These are phyloP conservation scores for Muschampia plurimacula DNA, from an alignment of 2,888 invertebrate species.

Conservation along the genomic window DNA sequence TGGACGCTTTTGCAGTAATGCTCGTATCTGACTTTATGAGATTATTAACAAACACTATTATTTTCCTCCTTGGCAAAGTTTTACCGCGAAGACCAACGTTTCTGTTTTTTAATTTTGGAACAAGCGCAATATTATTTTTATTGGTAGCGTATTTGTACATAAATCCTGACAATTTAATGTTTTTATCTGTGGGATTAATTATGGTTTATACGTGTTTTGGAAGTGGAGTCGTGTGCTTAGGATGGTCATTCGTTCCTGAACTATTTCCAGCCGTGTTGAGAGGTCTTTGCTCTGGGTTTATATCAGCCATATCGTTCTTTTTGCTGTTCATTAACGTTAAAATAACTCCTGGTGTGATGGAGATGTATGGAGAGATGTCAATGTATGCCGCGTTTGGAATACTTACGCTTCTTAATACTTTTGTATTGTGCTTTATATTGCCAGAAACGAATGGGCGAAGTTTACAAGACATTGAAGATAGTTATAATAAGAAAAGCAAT, in stretches of 20 bases:
- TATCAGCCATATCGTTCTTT: conserved; percentile 55
- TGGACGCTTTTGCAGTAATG: conserved; percentile 59
- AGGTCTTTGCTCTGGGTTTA: conserved; percentile 62
- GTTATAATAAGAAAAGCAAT: conserved; percentile 65
- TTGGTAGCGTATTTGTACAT: conserved; percentile 54
- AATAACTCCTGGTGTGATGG: conserved; percentile 56
- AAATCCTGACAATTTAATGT: conserved; percentile 49
- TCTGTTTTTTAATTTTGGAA: conserved; percentile 50
- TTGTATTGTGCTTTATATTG: conserved; percentile 55
- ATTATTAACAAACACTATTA: conserved; percentile 44
- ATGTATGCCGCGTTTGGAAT: conserved; percentile 57
- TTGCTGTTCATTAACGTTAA: conserved; percentile 60
- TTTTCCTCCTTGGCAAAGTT: conserved; percentile 54
- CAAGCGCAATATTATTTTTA: conserved; percentile 48
- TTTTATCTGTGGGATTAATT: conserved; percentile 54
- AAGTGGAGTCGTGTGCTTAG: conserved; percentile 52
- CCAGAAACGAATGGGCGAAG: conserved; percentile 85
- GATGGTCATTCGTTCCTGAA: conserved; percentile 64
- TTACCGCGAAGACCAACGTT: conserved; percentile 56
- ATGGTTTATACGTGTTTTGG: conserved; percentile 55
- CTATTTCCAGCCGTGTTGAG: conserved; percentile 61
- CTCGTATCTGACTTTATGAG: conserved; percentile 58
- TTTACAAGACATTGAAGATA: conserved; percentile 87
- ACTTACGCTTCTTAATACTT: conserved; percentile 50
- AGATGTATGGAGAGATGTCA: conserved; percentile 51